phyloP scores from a whole-genome alignment of 2,888 invertebrate genomes.

The Spisula subtruncata region DNA sequence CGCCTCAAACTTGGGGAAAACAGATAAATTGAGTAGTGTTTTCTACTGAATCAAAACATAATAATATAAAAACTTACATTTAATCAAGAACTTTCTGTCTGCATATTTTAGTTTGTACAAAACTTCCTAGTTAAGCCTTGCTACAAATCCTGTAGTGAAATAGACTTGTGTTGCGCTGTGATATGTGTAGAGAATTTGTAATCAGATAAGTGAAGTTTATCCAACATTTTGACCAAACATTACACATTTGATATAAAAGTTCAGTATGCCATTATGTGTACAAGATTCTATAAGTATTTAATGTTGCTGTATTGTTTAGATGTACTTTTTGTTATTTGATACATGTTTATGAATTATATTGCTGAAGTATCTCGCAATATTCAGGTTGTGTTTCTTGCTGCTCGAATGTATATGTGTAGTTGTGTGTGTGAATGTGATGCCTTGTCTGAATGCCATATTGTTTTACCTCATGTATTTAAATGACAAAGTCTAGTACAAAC shows the following conservation, averaged over 20 bases:
- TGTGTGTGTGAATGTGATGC: slow-evolving; percentile 15
- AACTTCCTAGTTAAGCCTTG: neutral
- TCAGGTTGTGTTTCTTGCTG: slow-evolving; percentile 41
- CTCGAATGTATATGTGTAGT: neutral
- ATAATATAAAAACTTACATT: neutral
- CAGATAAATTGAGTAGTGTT: neutral
- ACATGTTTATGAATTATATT: slow-evolving; percentile 26
- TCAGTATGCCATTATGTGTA: neutral
- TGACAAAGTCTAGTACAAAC: neutral
- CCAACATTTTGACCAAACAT: neutral
- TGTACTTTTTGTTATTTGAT: slow-evolving; percentile 28
- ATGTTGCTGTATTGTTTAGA: slow-evolving; percentile 21
- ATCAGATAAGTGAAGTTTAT: neutral
- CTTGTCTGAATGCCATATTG: neutral
- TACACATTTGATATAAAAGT: neutral
- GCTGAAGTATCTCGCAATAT: slow-evolving; percentile 36
- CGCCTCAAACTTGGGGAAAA: neutral
- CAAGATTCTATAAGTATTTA: slow-evolving; percentile 19
- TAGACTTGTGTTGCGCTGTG: slow-evolving; percentile 2
- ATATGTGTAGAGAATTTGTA: neutral
- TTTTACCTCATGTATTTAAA: neutral
- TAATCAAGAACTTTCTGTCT: neutral
- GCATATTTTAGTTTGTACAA: neutral
- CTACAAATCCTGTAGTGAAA: neutral
- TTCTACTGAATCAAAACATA: neutral